Evolutionary conservation across 1,140 invertebrate genomes (phyloP).

Genomic region (Drosophila sulfurigaster): DNA sequence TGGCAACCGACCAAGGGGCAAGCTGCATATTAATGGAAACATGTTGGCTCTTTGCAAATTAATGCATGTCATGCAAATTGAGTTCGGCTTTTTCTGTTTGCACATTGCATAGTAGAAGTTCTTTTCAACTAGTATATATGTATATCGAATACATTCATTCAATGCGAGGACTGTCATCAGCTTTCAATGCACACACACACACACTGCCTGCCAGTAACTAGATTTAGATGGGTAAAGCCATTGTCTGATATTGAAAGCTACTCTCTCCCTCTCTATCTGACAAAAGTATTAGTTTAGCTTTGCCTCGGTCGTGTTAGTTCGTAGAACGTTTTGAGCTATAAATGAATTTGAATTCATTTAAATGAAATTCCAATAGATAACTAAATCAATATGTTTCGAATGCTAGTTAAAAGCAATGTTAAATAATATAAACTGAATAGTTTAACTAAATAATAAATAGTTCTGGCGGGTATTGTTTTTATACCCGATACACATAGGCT

Average conservation of each 20-base stretch:
- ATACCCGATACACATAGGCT: too few species aligned
- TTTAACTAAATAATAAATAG: too few species aligned
- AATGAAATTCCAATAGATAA: too few species aligned
- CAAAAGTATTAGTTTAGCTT: too few species aligned
- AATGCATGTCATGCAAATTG: slow-evolving; percentile 52
- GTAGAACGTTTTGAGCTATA: too few species aligned
- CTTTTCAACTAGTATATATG: background rate
- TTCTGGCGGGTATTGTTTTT: too few species aligned
- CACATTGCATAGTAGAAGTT: background rate
- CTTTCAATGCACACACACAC: background rate
- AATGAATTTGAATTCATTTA: too few species aligned
- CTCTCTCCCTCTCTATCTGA: too few species aligned
- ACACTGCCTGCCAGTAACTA: background rate
- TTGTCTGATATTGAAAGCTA: background rate
- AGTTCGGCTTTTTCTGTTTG: slow-evolving; percentile 1
- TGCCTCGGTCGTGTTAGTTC: too few species aligned
- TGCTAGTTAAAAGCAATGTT: too few species aligned
- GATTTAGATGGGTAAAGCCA: background rate
- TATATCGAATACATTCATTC: slow-evolving; percentile 4
- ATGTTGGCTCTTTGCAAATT: slow-evolving; percentile 19
- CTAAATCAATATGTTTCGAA: too few species aligned
- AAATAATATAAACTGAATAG: too few species aligned
- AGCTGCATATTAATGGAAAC: slow-evolving; percentile 51
- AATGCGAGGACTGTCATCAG: background rate
- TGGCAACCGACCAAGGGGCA: slow-evolving; percentile 34